Conservation (phyloP, 1,140 invertebrate species). For the Eriosoma lanigerum region DNA sequence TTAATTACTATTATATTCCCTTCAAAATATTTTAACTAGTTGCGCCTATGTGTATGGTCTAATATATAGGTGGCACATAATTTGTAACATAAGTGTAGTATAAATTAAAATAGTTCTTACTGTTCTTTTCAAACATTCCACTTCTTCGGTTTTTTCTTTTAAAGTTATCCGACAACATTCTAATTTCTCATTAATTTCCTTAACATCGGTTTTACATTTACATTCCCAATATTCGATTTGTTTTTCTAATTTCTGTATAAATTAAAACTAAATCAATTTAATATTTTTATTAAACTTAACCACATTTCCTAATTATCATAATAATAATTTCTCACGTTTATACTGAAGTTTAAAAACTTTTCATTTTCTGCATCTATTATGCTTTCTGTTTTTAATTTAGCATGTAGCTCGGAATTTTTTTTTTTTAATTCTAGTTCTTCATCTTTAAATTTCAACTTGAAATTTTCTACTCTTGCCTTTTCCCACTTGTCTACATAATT, state of each 20-base stretch:
- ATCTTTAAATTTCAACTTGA: conserved; percentile 1
- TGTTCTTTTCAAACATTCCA: conserved; percentile 31
- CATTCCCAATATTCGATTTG: conserved; percentile 49
- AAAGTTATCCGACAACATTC: neutral
- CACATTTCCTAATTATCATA: too few species aligned
- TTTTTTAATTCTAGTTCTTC: conserved; percentile 13
- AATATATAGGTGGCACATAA: too few species aligned
- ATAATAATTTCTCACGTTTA: conserved; percentile 5
- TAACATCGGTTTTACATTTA: conserved; percentile 40
- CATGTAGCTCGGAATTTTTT: neutral
- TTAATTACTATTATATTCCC: too few species aligned
- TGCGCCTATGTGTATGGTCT: too few species aligned
- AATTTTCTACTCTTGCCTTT: conserved; percentile 32
- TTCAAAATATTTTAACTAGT: too few species aligned
- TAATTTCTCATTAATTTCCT: conserved; percentile 22
- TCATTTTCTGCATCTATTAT: neutral
- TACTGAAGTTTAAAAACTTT: conserved; percentile 7
- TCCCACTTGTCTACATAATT: conserved; percentile 32
- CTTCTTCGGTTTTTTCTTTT: conserved; percentile 20
- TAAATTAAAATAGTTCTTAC: conserved; percentile 29
- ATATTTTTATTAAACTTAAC: too few species aligned
- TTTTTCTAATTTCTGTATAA: conserved; percentile 56
- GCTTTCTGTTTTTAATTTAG: neutral
- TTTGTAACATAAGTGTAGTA: neutral
- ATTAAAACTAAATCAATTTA: conserved; percentile 58